Evolutionary conservation across 2,113 vertebrate species (phyloP).

Genomic region (Piprites chloris): DNA sequence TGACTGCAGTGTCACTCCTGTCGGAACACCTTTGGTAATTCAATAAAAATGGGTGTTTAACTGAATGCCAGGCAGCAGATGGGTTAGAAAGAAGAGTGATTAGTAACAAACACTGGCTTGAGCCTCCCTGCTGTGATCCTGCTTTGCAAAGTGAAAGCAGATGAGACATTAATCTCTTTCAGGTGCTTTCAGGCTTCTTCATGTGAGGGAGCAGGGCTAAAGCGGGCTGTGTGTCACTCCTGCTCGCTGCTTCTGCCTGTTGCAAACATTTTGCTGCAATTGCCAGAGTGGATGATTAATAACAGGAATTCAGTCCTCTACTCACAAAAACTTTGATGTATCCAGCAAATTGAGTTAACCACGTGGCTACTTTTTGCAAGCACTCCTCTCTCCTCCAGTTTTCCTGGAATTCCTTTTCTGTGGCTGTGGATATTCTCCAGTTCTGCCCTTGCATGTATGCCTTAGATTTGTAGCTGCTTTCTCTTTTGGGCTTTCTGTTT

Average conservation of each 20-base stretch:
- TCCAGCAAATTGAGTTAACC: neutral
- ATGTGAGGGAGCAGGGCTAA: neutral
- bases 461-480: neutral
- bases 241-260: neutral
- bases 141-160: neutral
- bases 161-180: constrained; percentile 27
- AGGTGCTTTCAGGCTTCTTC: neutral
- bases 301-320: neutral
- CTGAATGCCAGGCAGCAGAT: neutral
- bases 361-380: neutral
- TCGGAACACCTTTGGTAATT: neutral
- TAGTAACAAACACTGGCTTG: neutral
- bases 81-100: neutral
- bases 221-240: neutral
- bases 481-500: neutral
- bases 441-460: neutral
- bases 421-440: neutral
- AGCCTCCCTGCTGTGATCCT: neutral
- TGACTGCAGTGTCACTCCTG: neutral
- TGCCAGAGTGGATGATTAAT: neutral
- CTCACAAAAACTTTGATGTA: neutral
- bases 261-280: neutral
- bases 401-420: neutral
- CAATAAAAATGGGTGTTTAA: neutral
- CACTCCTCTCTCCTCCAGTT: neutral